Conservation (phyloP, 2,888 invertebrate species). For the Schizaphis graminum region DNA sequence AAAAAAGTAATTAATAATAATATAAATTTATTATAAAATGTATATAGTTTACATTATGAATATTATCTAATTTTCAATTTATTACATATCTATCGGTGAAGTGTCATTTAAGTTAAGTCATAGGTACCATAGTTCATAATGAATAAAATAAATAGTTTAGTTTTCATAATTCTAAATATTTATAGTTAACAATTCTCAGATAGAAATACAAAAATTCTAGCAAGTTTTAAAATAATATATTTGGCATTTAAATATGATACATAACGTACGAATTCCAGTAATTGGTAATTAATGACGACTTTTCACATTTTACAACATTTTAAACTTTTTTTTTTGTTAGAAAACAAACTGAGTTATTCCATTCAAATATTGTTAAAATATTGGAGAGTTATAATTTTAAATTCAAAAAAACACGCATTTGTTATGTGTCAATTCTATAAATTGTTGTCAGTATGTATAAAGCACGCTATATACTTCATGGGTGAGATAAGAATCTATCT, state of each 20-base stretch:
- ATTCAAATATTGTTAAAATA: neutral
- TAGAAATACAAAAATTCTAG: neutral
- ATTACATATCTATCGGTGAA: too few species aligned
- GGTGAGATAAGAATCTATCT: neutral
- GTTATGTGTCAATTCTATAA: constrained; percentile 16
- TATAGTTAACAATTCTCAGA: neutral
- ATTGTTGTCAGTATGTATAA: neutral
- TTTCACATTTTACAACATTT: neutral
- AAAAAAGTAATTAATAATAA: too few species aligned
- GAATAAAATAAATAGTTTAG: too few species aligned
- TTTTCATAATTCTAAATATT: too few species aligned
- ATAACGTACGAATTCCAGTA: neutral
- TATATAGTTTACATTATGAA: too few species aligned
- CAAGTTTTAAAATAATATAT: too few species aligned
- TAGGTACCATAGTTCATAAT: too few species aligned
- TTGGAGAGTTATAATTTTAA: neutral
- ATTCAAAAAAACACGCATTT: neutral
- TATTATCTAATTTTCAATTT: too few species aligned
- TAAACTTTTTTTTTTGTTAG: neutral
- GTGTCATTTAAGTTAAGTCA: too few species aligned
- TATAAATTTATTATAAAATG: too few species aligned
- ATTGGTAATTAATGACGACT: neutral
- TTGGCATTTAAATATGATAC: neutral
- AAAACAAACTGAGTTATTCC: neutral
- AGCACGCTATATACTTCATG: neutral